Conservation (phyloP, 2,113 vertebrate genomes). For the Onychostoma macrolepis region DNA sequence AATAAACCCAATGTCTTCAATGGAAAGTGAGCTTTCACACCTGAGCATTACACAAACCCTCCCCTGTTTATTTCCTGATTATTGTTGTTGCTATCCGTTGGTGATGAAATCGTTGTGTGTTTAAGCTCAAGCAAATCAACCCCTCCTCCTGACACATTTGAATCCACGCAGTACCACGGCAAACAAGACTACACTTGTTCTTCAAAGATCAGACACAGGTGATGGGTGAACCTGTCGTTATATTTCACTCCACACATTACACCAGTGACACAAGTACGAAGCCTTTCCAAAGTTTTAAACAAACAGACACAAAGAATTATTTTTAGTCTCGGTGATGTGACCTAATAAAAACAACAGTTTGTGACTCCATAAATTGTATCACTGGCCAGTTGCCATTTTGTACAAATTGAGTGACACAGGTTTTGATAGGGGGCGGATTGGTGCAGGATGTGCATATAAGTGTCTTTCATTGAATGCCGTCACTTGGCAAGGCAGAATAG, state of each 20-base stretch:
- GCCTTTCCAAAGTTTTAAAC: neutral
- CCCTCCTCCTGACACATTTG: neutral
- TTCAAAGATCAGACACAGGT: neutral
- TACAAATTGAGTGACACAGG: conserved; percentile 24
- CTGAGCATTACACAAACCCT: neutral
- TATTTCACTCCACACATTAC: neutral
- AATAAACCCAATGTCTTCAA: neutral
- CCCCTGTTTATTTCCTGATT: neutral
- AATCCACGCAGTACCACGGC: neutral
- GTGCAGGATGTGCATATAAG: neutral
- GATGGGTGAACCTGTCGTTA: conserved; percentile 1
- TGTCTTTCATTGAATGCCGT: conserved; percentile 38
- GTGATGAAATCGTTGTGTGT: neutral
- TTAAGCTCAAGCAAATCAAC: conserved; percentile 8
- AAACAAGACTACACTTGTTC: conserved; percentile 39
- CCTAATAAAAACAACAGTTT: neutral
- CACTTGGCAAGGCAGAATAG: conserved; percentile 55
- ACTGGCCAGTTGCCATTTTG: neutral
- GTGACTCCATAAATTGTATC: neutral
- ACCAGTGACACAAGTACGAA: neutral
- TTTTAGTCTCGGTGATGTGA: neutral
- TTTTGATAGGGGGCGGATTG: neutral
- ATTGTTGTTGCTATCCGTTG: neutral
- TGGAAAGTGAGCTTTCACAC: neutral
- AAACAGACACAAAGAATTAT: neutral